Percentiles rank a stretch among this genome's conserved stretches.
These are phyloP conservation scores for Euleptes europaea DNA, from an alignment of 2,113 vertebrate species.

Conservation along the genomic window DNA sequence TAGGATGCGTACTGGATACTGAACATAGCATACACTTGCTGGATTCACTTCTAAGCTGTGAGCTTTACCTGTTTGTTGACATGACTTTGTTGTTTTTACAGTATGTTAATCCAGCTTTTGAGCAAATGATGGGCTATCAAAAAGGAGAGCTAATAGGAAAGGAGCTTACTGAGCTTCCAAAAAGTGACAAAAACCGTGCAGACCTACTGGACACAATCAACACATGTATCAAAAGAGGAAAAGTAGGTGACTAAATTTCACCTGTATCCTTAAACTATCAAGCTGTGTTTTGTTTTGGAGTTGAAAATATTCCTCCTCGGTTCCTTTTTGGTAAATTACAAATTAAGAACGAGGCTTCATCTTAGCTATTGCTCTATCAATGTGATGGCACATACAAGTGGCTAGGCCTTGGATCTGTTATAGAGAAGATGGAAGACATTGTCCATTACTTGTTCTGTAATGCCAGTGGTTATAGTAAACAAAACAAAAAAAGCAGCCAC, in stretches of 20 bases:
- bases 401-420: not conserved
- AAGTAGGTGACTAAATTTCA: constrained; percentile 74
- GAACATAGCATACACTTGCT: not conserved
- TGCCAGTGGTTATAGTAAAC: not conserved
- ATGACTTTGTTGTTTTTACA: constrained; percentile 57
- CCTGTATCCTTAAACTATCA: not conserved
- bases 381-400: not conserved
- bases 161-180: constrained; percentile 88
- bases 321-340: not conserved
- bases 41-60: not conserved
- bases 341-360: not conserved
- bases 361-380: not conserved
- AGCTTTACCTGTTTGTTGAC: not conserved
- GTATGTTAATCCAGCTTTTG: constrained; percentile 97
- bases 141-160: constrained; percentile 93
- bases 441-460: not conserved
- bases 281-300: not conserved
- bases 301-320: not conserved
- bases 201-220: constrained; percentile 94
- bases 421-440: not conserved
- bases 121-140: constrained; percentile 93
- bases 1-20: constrained; percentile 28
- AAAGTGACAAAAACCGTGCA: constrained; percentile 88
- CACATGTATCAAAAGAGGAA: constrained; percentile 92
- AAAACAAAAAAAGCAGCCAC: too few species aligned